A percentile compares a stretch with the other conserved stretches of the same genome.
Evolutionary conservation across 2,888 invertebrate genomes (phyloP).

Genomic region (Diarsia dahlii): DNA sequence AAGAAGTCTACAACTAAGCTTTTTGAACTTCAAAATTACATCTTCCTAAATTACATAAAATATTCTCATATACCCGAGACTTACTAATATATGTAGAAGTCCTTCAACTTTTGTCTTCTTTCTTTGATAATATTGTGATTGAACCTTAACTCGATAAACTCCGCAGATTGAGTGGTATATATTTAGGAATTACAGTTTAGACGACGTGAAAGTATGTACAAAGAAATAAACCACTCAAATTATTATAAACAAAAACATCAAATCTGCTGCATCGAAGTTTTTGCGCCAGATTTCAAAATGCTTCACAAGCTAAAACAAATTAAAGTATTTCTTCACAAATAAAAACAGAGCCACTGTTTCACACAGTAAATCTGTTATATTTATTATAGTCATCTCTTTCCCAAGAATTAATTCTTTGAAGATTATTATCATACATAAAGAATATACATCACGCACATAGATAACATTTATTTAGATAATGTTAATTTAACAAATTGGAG

Average conservation of each 20-base stretch:
- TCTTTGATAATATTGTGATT: too few relatives aligned
- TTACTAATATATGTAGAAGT: too few relatives aligned
- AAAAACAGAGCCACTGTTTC: background rate
- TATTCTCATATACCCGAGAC: too few relatives aligned
- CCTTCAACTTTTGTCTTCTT: too few relatives aligned
- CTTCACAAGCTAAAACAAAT: background rate
- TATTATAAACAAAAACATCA: background rate
- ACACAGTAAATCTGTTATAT: background rate
- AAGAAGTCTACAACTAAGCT: too few relatives aligned
- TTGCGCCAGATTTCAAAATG: background rate
- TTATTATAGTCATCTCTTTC: conserved; percentile 4
- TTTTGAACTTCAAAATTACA: too few relatives aligned
- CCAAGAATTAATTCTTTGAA: conserved; percentile 25
- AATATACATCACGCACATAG: conserved; percentile 44
- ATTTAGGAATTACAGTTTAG: too few relatives aligned
- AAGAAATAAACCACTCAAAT: background rate
- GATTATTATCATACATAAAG: conserved; percentile 25
- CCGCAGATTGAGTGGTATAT: too few relatives aligned
- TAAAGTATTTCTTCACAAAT: conserved; percentile 3
- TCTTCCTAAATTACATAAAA: too few relatives aligned
- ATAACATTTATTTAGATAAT: conserved; percentile 13
- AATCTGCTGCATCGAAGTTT: background rate
- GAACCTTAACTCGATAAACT: too few relatives aligned
- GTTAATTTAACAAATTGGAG: conserved; percentile 5
- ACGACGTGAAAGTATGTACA: background rate